Evolutionary conservation across 2,888 invertebrate species (phyloP), one percentile per base, ranked within the genome.

Genomic region (Antheraea assamensis): DNA sequence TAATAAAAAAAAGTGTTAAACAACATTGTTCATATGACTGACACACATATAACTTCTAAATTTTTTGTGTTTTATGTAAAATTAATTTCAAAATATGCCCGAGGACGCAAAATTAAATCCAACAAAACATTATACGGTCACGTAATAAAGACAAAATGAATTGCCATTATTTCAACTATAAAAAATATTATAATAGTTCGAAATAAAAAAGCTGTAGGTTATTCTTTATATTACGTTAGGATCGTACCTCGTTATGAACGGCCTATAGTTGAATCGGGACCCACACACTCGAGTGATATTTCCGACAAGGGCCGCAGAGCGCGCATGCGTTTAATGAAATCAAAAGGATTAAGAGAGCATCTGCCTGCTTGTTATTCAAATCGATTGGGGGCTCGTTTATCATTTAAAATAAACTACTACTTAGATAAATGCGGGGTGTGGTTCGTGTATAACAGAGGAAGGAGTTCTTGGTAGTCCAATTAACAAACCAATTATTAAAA

Each of bases 321-420:
- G 93, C 90, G 93, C 94, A 93, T 93, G 94, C 92, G 91, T 93
- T 93, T 92, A 94, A 94, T 93, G 92, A 93, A 94, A 94, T 94
- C 92, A 94, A 94, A 94, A 92, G 94, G 94, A 94, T 94, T 94
- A 94, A 49, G 42, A 93, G 88, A 92, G 93, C 94, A 94, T 94
- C 94, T 94, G 94, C 93, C 92, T 91, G 89, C 90, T 94, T 94
- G 92, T 94, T 94, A 94, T 94, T 94, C 92, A 94, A 94, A 94
- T 94, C 93, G 92, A 94, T 94, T 88, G 92, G 90, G 92, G 91
- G 92, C 92, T 92, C 93, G 88, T 94, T 94, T 93, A 94, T 94
- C 93, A 94, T 93, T 93, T 92, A 87, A 92, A 93, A 93, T 91
- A 94, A 93, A 93, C 93, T 93, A 92, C 92, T 91, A 92, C 93